phyloP scores from a whole-genome alignment of 2,113 vertebrate genomes.

The Leptobrachium ailaonicum region DNA sequence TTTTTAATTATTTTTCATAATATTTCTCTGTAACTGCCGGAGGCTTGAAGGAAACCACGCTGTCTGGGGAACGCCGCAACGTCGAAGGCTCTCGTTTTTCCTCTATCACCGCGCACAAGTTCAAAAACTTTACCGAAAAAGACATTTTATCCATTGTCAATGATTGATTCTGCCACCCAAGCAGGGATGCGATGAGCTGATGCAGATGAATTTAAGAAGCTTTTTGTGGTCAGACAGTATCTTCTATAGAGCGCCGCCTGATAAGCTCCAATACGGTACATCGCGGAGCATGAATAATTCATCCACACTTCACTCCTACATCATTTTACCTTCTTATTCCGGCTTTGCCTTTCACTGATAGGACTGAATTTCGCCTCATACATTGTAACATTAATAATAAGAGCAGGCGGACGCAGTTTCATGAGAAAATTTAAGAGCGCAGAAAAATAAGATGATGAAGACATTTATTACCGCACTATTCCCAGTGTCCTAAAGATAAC shows the following conservation, averaged over 20 bases:
- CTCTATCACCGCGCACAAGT: background rate
- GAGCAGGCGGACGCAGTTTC: conserved; percentile 45
- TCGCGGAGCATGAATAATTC: conserved; percentile 65
- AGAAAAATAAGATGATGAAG: conserved; percentile 40
- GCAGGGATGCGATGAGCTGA: conserved; percentile 63
- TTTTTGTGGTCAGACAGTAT: conserved; percentile 50
- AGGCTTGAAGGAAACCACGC: too few relatives aligned
- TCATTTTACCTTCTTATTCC: conserved; percentile 60
- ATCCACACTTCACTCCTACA: conserved; percentile 59
- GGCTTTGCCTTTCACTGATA: conserved; percentile 58
- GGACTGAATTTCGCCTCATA: conserved; percentile 55
- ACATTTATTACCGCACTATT: conserved; percentile 25
- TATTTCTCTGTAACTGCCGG: too few relatives aligned
- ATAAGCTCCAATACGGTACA: conserved; percentile 48
- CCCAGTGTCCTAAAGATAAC: background rate
- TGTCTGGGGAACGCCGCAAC: too few relatives aligned
- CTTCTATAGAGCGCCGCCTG: conserved; percentile 49
- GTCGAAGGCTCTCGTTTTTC: too few relatives aligned
- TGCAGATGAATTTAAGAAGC: conserved; percentile 56
- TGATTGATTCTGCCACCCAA: conserved; percentile 59
- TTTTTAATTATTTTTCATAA: too few relatives aligned
- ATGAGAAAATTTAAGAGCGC: conserved; percentile 42
- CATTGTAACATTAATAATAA: conserved; percentile 50
- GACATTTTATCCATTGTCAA: conserved; percentile 54
- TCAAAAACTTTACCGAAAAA: conserved; percentile 35